Evolutionary conservation across 2,888 invertebrate species (phyloP).

Genomic region (Cinara cedri): DNA sequence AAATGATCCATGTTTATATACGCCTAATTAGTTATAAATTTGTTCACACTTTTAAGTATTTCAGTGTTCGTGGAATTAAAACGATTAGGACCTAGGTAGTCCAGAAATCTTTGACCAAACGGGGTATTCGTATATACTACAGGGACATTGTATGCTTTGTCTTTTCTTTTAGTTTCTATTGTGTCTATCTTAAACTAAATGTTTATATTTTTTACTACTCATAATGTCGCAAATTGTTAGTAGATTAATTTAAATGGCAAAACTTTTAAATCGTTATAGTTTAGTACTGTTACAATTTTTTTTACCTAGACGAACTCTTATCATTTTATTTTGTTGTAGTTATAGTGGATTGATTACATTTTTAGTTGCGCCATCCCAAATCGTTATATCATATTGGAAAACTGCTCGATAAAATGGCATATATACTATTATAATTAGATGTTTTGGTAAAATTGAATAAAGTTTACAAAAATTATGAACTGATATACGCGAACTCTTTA

Average conservation of each 20-base stretch:
- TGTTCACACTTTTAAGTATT: too few relatives aligned
- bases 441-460: neutral
- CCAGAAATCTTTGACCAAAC: constrained; percentile 9
- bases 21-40: too few relatives aligned
- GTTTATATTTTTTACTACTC: constrained; percentile 8
- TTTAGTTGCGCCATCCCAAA: neutral
- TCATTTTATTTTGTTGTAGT: constrained; percentile 24
- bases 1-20: too few relatives aligned
- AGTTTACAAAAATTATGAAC: neutral
- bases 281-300: neutral
- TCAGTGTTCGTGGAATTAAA: too few relatives aligned
- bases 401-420: neutral
- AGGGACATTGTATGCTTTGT: neutral
- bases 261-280: neutral
- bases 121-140: neutral
- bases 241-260: constrained; percentile 11
- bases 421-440: neutral
- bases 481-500: neutral
- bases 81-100: neutral
- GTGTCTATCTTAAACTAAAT: neutral
- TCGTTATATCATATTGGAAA: neutral
- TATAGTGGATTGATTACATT: constrained; percentile 14
- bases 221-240: neutral
- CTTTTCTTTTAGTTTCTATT: neutral
- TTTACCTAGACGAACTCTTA: constrained; percentile 4